Evolutionary conservation across 2,888 invertebrate genomes (phyloP), one percentile per base, ranked within the genome.

Genomic region (Agrypnus murinus): DNA sequence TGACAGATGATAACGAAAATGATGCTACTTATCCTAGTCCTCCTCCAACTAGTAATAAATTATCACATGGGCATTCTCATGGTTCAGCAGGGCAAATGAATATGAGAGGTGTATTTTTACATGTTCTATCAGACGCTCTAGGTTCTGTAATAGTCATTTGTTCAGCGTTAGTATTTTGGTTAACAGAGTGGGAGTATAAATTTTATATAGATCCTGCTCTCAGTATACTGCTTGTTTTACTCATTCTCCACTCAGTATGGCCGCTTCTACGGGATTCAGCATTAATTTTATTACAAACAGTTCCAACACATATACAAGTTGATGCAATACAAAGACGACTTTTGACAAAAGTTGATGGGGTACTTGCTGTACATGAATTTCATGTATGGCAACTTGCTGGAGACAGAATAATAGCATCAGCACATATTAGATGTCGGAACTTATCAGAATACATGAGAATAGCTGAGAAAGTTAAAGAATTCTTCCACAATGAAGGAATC

Each of bases 61-160:
- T 34, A n/a, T 38, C 66, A 7, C 45, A 60, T 34, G 32, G 71
- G 14, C 75, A 75, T 80, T 32, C 67, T 14, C 75, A 75, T 80
- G 86, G 87, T 65, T 89, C 92, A 81, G 90, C 94, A 0, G 92
- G 92, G 1, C 95, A 97, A 84, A 93, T 99, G 93, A 99, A 99
- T 84, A 99, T 99, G 98, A 92, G 96, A 64, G 99, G 98, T n/a
- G 99, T 99, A n/a, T 99, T 99, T 85, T 88, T 99, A 64, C 99
- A 99, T 84, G 94, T 99, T 3, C 86, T 99, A 38, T 98, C 98
- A 55, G 99, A 99, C 87, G 99, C 99, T 15, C 87, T 99, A 55
- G 99, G 99, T 62, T 97, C 96, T 0, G 90, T 97, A 1, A 95
- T 97, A 77, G 97, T 98, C 9, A 93, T 97, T 48, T 90, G 93